Conservation (phyloP, 2,888 invertebrate species). For the Orchesellides sinensis region DNA sequence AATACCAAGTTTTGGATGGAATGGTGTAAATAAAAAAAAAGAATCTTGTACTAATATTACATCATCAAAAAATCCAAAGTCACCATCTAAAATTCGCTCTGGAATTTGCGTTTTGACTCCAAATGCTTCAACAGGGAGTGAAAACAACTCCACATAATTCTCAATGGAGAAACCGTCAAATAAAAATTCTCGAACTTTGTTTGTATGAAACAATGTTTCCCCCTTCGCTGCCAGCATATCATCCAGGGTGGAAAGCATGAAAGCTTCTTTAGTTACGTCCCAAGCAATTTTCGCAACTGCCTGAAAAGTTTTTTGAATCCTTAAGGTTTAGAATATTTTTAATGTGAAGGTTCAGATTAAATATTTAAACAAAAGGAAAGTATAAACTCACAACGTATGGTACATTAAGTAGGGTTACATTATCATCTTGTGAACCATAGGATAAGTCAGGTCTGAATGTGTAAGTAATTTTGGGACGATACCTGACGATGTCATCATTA, state of each 20-base stretch:
- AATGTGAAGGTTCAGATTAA: not conserved
- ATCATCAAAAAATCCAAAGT: slow-evolving; percentile 74
- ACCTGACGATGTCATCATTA: slow-evolving; percentile 68
- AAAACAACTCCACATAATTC: slow-evolving; percentile 73
- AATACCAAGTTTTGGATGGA: too few relatives aligned
- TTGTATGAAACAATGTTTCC: slow-evolving; percentile 72
- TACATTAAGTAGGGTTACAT: slow-evolving; percentile 70
- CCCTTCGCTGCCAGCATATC: slow-evolving; percentile 70
- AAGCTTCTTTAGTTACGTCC: slow-evolving; percentile 71
- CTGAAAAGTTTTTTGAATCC: too few relatives aligned
- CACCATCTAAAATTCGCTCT: slow-evolving; percentile 70
- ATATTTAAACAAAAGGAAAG: not conserved
- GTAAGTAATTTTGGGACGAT: slow-evolving; percentile 69
- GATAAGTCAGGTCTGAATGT: slow-evolving; percentile 70
- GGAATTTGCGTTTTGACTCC: slow-evolving; percentile 65
- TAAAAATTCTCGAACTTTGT: slow-evolving; percentile 70
- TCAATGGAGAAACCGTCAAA: slow-evolving; percentile 73
- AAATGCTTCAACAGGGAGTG: slow-evolving; percentile 67
- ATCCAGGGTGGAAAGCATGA: slow-evolving; percentile 70
- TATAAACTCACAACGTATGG: slow-evolving; percentile 70
- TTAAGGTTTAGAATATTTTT: too few relatives aligned
- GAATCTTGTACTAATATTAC: slow-evolving; percentile 53
- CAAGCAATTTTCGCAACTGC: slow-evolving; percentile 72
- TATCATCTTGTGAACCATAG: slow-evolving; percentile 67
- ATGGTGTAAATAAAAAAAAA: not conserved